Evolutionary conservation across 2,888 invertebrate genomes (phyloP), one percentile per base, ranked within the genome.

Genomic region (Oscheius sp.): DNA sequence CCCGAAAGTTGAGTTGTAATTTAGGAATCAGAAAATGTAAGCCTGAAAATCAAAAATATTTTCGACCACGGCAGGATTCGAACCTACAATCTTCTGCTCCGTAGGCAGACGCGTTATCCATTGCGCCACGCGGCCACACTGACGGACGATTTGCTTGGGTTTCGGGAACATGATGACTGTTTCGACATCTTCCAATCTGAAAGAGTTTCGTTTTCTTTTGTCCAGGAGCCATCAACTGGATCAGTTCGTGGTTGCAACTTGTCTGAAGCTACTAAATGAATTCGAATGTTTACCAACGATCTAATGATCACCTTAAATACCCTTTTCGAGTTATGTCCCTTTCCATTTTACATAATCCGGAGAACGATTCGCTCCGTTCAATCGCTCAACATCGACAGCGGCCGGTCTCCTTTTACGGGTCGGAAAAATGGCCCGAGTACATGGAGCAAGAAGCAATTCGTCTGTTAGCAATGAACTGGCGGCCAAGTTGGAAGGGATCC

Each of bases 71-170:
- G 79, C 72, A 77, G 79, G 79, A 74, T 76, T 89, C 88, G 88
- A 89, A 89, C 88, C 89, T 88, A 82, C 87, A 89, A 89, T 89
- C 88, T 88, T 89, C 88, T 85, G 89, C 85, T 89, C 86, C 89
- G 89, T 89, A 88, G 89, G 84, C 88, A 85, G 88, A 89, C 88
- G 89, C 88, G 81, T 84, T 84, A 82, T 84, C 84, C 84, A 84
- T 83, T 83, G 81, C 81, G 83, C 83, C 81, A 83, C 81, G 68
- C 80, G 79, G 78, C 79, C 81, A 78, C 7, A 42, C 7, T 42
- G 42, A 42, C 42, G 3, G 3, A 0, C 3, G 4, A 42, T 42
- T 42, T 42, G 4, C 42, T 42, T 42, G 42, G 42, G 42, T 42
- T 3, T 3, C 7, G 42, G 42, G 7, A 42, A 21, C 21, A 21